Evolutionary conservation across 2,888 invertebrate genomes (phyloP).

Genomic region (Drosophila maculinotata): DNA sequence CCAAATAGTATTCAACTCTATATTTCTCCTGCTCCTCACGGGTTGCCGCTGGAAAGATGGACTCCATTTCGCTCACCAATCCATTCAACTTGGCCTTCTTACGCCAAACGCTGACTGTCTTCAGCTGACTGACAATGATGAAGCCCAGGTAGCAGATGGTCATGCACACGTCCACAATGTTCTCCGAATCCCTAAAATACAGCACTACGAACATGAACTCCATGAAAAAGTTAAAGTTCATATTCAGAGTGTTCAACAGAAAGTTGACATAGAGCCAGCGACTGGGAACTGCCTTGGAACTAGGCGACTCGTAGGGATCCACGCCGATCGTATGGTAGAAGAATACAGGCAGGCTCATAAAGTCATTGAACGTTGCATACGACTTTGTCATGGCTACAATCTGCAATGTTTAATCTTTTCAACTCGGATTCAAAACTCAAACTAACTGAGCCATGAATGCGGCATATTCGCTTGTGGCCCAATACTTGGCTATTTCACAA

Average conservation of each 20-base stretch:
- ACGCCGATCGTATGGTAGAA: constrained; percentile 49
- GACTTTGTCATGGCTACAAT: neutral
- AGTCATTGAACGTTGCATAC: constrained; percentile 38
- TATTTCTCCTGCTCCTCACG: constrained; percentile 35
- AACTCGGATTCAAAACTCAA: neutral
- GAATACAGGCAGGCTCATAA: constrained; percentile 50
- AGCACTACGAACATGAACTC: constrained; percentile 25
- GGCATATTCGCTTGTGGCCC: neutral
- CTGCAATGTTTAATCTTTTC: neutral
- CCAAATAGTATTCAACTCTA: constrained; percentile 15
- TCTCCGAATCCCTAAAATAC: constrained; percentile 19
- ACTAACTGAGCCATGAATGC: neutral
- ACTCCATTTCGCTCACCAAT: constrained; percentile 40
- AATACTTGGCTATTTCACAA: neutral
- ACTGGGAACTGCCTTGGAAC: constrained; percentile 1
- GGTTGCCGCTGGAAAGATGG: constrained; percentile 35
- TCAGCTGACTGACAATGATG: constrained; percentile 34
- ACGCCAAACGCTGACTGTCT: constrained; percentile 31
- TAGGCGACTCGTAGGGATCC: constrained; percentile 33
- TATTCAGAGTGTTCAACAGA: constrained; percentile 13
- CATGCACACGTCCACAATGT: constrained; percentile 45
- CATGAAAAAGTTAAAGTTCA: constrained; percentile 22
- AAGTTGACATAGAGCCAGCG: constrained; percentile 33
- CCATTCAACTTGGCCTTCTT: constrained; percentile 29
- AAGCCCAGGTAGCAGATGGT: constrained; percentile 39